Evolutionary conservation across 2,888 invertebrate genomes (phyloP), one percentile per base, ranked within the genome.

Genomic region (Yponomeuta sedellus): DNA sequence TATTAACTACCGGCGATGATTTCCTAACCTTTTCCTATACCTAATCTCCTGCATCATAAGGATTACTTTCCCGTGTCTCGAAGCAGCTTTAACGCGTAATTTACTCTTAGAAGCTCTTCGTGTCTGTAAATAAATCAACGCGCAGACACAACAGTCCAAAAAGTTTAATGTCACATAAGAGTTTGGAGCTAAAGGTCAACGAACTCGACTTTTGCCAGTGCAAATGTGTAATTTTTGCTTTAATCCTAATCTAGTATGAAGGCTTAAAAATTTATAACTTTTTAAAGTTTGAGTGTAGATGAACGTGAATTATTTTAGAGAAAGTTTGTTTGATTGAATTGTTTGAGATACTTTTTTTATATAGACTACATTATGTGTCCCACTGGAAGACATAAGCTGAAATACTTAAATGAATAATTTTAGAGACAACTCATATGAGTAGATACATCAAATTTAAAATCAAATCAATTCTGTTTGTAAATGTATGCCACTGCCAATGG

Each of bases 101-200:
- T 52, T 52, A 12, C 12, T 52, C 44, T 16, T 16, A 52, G 44
- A 16, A 52, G 44, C 44, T 52, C 16, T 16, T 52, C 44, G 16
- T 16, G 16, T 52, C 59, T 75, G 74, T 72, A 84, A 84, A 85
- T 86, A 86, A 83, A 81, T 82, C 80, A 79, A 81, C 75, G 77
- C 70, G 73, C 83, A 86, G 86, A 85, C 85, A 77, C 72, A 75
- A 77, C 76, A 78, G 76, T 76, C 78, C 77, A 83, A 83, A 85
- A 83, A 80, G 82, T 78, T 79, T 39, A 86, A 88, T 87, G 88
- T 87, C 87, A 85, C 80, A 74, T 78, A 86, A 86, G 64, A 22
- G 22, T 52, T 10, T n/a, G 19, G 34, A 64, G 63, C 39, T 44
- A 44, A 64, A 22, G 10, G 65, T 65, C 65, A 59, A 65, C 16